Evolutionary conservation across 2,797 vertebrate genomes (phyloP), one percentile per base, ranked within the genome.

Genomic region (Graptemys geographica): DNA sequence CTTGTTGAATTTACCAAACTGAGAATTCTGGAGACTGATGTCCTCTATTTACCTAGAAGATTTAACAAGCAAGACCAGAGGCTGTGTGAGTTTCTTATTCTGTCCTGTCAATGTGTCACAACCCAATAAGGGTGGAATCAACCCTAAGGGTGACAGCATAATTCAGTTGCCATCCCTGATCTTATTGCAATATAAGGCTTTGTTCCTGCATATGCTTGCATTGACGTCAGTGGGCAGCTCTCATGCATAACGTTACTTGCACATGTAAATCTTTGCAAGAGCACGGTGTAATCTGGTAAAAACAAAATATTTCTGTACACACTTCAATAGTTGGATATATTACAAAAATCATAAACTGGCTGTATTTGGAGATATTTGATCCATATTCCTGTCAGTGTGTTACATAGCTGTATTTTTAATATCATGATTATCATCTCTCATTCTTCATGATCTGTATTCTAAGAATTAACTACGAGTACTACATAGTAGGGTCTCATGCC

Each of bases 391-490:
- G 57, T 6, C 28, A 31, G 15, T 15, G 31, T 33, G 4, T 52
- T 44, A 92, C 62, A 25, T 33, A 62, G n/a, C 28, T 85, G 6
- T 89, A 83, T 91, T 93, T 83, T 95, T 83, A 85, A 51, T 76
- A 9, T 10, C 37, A 5, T 5, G 6, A 89, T 90, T 53, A 90
- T 37, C 53, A 90, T 44, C 25, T 84, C 7, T 85, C 44, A 83
- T 44, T 90, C 72, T 12, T 87, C 56, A 5, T 79, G 88, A 51
- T 5, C 52, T 89, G 19, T 13, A 92, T 33, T 81, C 62, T 90
- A 83, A 83, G 12, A 47, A 62, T 44, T 52, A 25, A 5, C 21
- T 87, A 3, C 21, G 59, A 90, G 49, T 31, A 19, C 56, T 69
- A 5, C 0, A 33, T 33, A 28, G 28, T 13, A 31, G 28, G 28